A percentile compares a stretch with the other conserved stretches of the same genome.
Evolutionary conservation across 2,797 vertebrate genomes (phyloP).

Genomic region (Apodemus agrarius): DNA sequence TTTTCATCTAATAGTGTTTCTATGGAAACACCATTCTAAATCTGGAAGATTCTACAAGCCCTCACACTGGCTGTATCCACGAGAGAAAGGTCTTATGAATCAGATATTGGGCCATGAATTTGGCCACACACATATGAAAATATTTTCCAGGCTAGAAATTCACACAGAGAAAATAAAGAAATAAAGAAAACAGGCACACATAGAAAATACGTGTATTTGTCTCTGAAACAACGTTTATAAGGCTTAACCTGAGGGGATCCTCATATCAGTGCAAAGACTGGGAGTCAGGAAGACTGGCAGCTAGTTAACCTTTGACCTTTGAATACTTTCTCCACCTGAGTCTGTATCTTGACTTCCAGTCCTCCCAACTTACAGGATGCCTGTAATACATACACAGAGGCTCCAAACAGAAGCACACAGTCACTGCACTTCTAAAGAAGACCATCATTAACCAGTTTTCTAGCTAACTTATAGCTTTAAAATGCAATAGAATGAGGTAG

Average conservation of each 20-base stretch:
- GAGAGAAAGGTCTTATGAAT: constrained; percentile 79
- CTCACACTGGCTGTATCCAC: constrained; percentile 64
- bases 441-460: constrained; percentile 48
- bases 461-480: constrained; percentile 55
- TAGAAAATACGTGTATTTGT: constrained; percentile 1
- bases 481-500: background rate
- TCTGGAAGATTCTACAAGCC: constrained; percentile 55
- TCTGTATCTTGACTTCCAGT: background rate
- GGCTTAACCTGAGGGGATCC: background rate
- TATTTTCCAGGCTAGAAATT: constrained; percentile 48
- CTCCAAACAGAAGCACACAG: background rate
- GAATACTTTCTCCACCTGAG: background rate
- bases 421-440: constrained; percentile 52
- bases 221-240: constrained; percentile 43
- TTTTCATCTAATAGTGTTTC: constrained; percentile 78
- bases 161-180: background rate
- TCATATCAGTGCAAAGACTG: background rate
- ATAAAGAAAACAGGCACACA: background rate
- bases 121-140: constrained; percentile 9
- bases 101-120: constrained; percentile 73
- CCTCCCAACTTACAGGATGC: constrained; percentile 1
- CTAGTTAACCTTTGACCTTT: background rate
- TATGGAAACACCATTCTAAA: constrained; percentile 80
- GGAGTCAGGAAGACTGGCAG: background rate
- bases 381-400: background rate